phyloP scores from a whole-genome alignment of 2,888 invertebrate species.

The Amphipoea oculea region DNA sequence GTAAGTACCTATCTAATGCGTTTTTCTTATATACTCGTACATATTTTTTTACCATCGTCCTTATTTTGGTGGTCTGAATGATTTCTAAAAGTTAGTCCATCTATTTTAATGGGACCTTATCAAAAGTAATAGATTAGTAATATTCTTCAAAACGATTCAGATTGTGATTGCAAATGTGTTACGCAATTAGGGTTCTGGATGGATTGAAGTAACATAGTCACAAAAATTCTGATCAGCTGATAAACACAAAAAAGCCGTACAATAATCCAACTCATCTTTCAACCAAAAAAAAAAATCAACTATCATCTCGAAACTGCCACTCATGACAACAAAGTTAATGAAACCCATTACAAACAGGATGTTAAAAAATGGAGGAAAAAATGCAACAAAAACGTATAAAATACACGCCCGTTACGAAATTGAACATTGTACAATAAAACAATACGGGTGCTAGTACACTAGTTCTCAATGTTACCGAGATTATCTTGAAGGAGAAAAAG shows the following conservation, averaged over 20 bases:
- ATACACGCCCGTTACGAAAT: conserved; percentile 42
- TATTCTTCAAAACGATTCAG: background rate
- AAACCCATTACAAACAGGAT: conserved; percentile 62
- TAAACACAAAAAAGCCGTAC: background rate
- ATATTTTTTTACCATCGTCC: too few species aligned
- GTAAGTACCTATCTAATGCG: too few species aligned
- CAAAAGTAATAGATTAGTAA: background rate
- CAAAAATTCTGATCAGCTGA: background rate
- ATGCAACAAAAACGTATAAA: conserved; percentile 50
- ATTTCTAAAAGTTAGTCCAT: too few species aligned
- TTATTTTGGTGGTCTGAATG: too few species aligned
- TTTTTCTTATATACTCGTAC: too few species aligned
- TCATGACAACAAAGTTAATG: conserved; percentile 53
- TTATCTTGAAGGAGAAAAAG: conserved; percentile 27
- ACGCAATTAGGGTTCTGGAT: background rate
- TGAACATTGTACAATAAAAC: conserved; percentile 42
- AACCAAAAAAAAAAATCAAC: conserved; percentile 17
- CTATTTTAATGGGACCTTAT: too few species aligned
- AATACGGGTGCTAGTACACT: conserved; percentile 30
- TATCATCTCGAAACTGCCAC: conserved; percentile 25
- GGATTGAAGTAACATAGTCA: background rate
- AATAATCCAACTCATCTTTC: background rate
- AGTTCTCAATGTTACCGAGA: conserved; percentile 28
- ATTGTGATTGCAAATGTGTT: background rate
- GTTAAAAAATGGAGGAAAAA: conserved; percentile 55